phyloP scores from a whole-genome alignment of 2,113 vertebrate genomes.

The Otis tarda region DNA sequence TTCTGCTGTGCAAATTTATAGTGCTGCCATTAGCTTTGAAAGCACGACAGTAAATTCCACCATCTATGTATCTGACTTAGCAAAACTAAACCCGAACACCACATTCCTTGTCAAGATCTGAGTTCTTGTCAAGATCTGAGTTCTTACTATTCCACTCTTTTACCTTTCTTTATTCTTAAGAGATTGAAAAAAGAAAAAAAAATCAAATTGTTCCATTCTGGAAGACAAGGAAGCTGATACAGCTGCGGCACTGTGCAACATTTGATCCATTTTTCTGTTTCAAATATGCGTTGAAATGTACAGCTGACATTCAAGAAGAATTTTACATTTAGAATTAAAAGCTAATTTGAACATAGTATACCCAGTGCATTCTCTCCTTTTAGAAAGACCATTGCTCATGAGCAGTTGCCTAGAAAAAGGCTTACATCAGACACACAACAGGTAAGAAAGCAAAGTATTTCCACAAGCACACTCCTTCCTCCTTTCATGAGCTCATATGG shows the following conservation, averaged over 20 bases:
- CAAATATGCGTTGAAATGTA: background rate
- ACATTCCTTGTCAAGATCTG: background rate
- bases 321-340: background rate
- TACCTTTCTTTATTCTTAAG: background rate
- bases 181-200: background rate
- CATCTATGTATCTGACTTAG: background rate
- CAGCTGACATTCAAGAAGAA: background rate
- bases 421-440: background rate
- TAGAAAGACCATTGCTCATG: background rate
- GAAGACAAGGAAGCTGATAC: background rate
- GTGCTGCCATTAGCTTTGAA: background rate
- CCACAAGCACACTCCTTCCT: background rate
- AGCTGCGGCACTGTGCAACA: background rate
- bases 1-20: background rate
- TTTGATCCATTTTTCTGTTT: background rate
- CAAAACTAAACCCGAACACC: background rate
- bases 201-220: background rate
- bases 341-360: background rate
- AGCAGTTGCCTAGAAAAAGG: background rate
- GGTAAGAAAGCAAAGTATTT: background rate
- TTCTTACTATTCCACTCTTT: background rate
- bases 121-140: background rate
- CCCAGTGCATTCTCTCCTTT: background rate
- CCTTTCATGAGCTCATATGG: background rate
- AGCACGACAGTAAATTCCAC: background rate